Evolutionary conservation across 1,140 invertebrate species (phyloP).

Genomic region (Drosophila kanapiae): DNA sequence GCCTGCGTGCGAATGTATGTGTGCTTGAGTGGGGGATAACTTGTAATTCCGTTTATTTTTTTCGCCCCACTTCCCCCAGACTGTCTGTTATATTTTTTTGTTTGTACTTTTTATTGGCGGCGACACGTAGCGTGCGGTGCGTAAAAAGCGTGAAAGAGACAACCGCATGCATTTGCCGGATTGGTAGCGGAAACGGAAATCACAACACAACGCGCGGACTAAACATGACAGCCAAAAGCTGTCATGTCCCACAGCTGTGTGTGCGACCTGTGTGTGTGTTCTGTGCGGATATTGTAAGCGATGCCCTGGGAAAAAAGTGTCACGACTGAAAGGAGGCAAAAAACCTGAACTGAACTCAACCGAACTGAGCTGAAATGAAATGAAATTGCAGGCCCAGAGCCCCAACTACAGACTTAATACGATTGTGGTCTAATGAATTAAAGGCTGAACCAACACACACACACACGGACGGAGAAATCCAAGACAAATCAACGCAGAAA

Average conservation of each 20-base stretch:
- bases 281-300: slow-evolving; percentile 53
- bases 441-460: slow-evolving; percentile 56
- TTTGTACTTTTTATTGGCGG: slow-evolving; percentile 55
- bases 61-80: background rate
- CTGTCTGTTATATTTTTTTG: slow-evolving; percentile 43
- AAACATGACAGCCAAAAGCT: slow-evolving; percentile 66
- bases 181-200: slow-evolving; percentile 63
- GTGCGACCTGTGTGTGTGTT: slow-evolving; percentile 4
- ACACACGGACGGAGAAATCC: slow-evolving; percentile 38
- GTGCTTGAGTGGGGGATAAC: slow-evolving; percentile 33
- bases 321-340: slow-evolving; percentile 40
- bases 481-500: slow-evolving; percentile 61
- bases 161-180: slow-evolving; percentile 53
- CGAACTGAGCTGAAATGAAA: slow-evolving; percentile 38
- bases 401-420: slow-evolving; percentile 60
- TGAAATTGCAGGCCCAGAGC: slow-evolving; percentile 54
- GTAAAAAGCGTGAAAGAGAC: slow-evolving; percentile 65
- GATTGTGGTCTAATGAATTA: slow-evolving; percentile 70
- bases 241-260: slow-evolving; percentile 50
- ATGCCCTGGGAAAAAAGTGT: slow-evolving; percentile 53
- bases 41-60: slow-evolving; percentile 50
- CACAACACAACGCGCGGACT: slow-evolving; percentile 63
- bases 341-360: slow-evolving; percentile 37
- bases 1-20: slow-evolving; percentile 22
- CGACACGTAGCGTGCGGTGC: slow-evolving; percentile 52